Conservation (phyloP, 2,113 vertebrate species). For the Jaculus jaculus region DNA sequence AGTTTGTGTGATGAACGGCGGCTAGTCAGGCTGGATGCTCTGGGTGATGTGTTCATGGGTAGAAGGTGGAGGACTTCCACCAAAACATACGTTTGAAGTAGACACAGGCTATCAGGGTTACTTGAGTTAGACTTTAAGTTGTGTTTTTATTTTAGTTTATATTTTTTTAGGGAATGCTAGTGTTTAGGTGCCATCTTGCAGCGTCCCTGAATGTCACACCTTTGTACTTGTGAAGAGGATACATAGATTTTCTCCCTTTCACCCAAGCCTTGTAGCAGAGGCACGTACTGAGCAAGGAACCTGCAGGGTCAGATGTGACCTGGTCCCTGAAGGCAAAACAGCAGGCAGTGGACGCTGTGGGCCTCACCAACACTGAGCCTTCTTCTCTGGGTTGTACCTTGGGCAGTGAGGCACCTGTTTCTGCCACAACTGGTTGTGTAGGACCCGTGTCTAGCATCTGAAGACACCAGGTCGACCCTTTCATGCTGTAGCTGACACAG, state of each 20-base stretch:
- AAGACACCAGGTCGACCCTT: not conserved
- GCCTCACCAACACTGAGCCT: not conserved
- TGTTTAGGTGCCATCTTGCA: not conserved
- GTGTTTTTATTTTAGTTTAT: no score
- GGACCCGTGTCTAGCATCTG: no score
- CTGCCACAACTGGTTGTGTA: not conserved
- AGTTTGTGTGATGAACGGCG: no score
- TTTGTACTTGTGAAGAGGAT: not conserved
- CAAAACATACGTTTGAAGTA: not conserved
- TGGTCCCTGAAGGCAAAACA: not conserved
- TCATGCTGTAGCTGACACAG: no score
- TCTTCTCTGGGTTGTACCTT: no score
- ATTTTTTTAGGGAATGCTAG: not conserved
- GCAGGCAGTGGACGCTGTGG: not conserved
- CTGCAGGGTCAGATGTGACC: no score
- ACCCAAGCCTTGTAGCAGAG: no score
- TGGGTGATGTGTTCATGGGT: no score
- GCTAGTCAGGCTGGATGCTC: no score
- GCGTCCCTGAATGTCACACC: no score
- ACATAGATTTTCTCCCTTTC: not conserved
- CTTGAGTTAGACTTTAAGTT: not conserved
- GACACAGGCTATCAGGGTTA: not conserved
- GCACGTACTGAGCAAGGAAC: no score
- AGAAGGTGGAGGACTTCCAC: not conserved
- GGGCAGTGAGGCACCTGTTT: no score